Evolutionary conservation across 2,113 vertebrate genomes (phyloP), one percentile per base, ranked within the genome.

Genomic region (Ornithorhynchus anatinus): DNA sequence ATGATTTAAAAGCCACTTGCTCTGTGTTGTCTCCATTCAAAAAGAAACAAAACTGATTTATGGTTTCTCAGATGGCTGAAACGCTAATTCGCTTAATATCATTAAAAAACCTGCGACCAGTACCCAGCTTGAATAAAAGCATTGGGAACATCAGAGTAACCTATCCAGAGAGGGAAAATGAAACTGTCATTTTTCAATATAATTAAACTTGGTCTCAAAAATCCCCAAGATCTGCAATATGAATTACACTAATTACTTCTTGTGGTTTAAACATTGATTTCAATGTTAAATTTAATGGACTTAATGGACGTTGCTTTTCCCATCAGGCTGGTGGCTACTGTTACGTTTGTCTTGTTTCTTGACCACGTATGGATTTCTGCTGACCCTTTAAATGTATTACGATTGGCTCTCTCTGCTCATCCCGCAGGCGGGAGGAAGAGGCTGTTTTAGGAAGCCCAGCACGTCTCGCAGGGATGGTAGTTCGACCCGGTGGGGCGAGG

Each of bases 211-310:
- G 80, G 86, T 90, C 91, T 90, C 86, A 87, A 91, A 87, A 91
- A 87, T 83, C 81, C 84, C 88, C 79, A 65, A 86, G 83, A 85
- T 91, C 87, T 90, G 80, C 87, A 91, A 93, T 93, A 91, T 91
- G 89, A 94, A 93, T 94, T 92, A 91, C 80, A 87, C 92, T 91
- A 92, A 93, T 94, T 92, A 94, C 89, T 92, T 93, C 92, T 93
- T 92, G 93, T 94, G 94, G 93, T 95, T 95, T 94, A 91, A 93
- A 90, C 92, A 95, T 96, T 94, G 96, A 98, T 98, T 96, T 95
- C 85, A 94, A 91, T 90, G 91, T 93, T 91, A 84, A 94, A 95
- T 96, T 96, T 95, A 96, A 96, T 96, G 94, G 95, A 95, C 95
- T 96, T 96, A 97, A 97, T 97, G 96, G 96, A 96, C 87, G 86